Base-by-base conservation (phyloP, 2,113 vertebrate genomes). In the Melanerpes aurifrons region DNA sequence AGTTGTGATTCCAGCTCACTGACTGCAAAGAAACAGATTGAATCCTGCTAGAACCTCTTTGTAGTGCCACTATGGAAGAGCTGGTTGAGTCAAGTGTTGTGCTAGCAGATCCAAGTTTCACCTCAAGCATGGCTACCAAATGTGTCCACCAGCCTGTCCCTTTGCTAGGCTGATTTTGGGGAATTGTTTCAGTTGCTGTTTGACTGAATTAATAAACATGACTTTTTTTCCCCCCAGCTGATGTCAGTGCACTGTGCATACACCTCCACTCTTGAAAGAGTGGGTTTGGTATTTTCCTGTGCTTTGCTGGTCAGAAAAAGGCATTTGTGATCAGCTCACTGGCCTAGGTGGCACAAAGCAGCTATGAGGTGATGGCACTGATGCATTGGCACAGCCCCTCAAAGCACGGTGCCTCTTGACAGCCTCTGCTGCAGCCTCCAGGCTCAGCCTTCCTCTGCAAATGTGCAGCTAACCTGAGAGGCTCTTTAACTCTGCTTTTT, bases 401-500 rank as follows among this genome's bases (percentile, higher is more conserved):
- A 3, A 21, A 37, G 18, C 1, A 0, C 1, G 1, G 12, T 71
- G 43, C 25, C 50, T 19, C 2, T 0, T 4, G 4, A 22, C 48
- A 17, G 73, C 25, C 57, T 47, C 43, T 26, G 56, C 69, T 2
- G 0, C n/a, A 48, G 16, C 22, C 24, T 47, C 9, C 14, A 22
- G 53, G 9, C 16, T 85, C 35, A 7, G 11, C 35, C 53, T 28
- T 19, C 16, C 32, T 10, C 66, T 74, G 40, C 35, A 22, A 13
- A 16, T 69, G 6, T 66, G 50, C 71, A 19, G 2, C 26, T 31
- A 22, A 66, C 57, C 64, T 45, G 71, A 5, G 32, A 82, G 47
- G 14, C 35, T 66, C 31, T 75, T 40, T 26, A 0, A 0, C 12
- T 40, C 8, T 32, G 8, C 59, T 94, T 47, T 63, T 25, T n/a